Evolutionary conservation across 2,888 invertebrate species (phyloP).

Genomic region (Polia nebulosa): DNA sequence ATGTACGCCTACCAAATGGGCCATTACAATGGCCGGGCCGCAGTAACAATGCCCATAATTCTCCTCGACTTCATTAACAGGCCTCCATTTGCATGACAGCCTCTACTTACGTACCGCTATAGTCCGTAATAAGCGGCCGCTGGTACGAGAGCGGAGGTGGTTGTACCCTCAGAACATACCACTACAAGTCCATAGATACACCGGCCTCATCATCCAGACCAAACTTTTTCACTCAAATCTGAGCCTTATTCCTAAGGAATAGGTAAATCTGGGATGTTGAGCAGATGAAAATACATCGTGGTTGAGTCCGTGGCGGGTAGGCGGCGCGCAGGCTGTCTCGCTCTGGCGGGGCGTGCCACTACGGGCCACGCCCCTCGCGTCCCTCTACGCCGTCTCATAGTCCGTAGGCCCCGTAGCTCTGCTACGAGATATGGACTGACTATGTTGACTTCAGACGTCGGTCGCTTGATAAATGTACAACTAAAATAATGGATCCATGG

Average conservation of each 20-base stretch:
- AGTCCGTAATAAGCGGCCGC: constrained; percentile 81
- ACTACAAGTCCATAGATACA: constrained; percentile 61
- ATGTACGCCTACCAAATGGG: constrained; percentile 88
- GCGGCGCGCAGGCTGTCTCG: constrained; percentile 82
- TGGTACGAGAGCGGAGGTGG: constrained; percentile 76
- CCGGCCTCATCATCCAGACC: constrained; percentile 29
- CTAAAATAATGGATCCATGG: constrained; percentile 41
- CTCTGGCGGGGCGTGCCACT: constrained; percentile 85
- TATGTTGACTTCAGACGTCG: constrained; percentile 62
- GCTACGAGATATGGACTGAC: constrained; percentile 63
- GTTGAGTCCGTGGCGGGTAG: constrained; percentile 77
- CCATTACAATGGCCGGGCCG: constrained; percentile 86
- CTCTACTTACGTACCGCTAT: constrained; percentile 80
- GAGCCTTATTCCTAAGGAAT: constrained; percentile 68
- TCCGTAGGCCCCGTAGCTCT: constrained; percentile 69
- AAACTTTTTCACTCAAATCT: constrained; percentile 64
- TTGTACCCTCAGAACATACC: constrained; percentile 72
- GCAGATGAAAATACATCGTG: constrained; percentile 70
- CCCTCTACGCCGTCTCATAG: constrained; percentile 67
- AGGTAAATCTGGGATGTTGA: constrained; percentile 56
- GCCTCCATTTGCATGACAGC: constrained; percentile 90
- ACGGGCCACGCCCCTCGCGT: constrained; percentile 80
- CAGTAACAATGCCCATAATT: constrained; percentile 90
- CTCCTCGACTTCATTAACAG: constrained; percentile 90
- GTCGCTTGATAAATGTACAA: constrained; percentile 47